phyloP scores from a whole-genome alignment of 2,113 vertebrate species.

The Peucedramus taeniatus region DNA sequence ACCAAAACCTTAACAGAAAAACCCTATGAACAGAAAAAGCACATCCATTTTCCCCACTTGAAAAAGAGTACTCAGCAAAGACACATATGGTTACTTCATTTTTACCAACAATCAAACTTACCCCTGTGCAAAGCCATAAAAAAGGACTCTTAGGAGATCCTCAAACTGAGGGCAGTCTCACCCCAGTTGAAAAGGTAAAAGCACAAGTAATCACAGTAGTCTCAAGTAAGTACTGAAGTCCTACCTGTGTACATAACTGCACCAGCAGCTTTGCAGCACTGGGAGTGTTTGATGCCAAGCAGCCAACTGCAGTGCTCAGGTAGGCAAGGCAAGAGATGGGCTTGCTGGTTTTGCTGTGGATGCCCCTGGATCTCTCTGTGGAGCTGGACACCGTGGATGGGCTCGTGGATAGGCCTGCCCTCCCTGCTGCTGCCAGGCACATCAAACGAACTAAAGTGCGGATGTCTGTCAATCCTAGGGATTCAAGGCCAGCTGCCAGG shows the following conservation, averaged over 20 bases:
- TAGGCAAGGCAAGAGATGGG: conserved; percentile 97
- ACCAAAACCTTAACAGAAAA: neutral
- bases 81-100: neutral
- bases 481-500: conserved; percentile 96
- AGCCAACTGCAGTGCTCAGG: conserved; percentile 95
- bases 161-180: neutral
- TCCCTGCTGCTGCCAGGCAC: conserved; percentile 94
- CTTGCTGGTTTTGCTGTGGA: conserved; percentile 87
- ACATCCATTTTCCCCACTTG: neutral
- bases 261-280: conserved; percentile 94
- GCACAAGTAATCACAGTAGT: neutral
- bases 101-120: neutral
- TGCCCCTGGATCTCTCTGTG: conserved; percentile 80
- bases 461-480: conserved; percentile 93
- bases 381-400: conserved; percentile 60
- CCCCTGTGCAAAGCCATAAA: neutral
- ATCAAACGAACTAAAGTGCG: conserved; percentile 92
- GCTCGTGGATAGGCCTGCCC: conserved; percentile 92
- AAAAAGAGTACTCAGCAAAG: neutral
- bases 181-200: neutral
- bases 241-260: conserved; percentile 94
- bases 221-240: neutral
- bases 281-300: conserved; percentile 92
- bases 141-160: neutral
- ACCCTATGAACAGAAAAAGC: neutral